Conservation (phyloP, 2,797 vertebrate genomes). For the Diplodus puntazzo region DNA sequence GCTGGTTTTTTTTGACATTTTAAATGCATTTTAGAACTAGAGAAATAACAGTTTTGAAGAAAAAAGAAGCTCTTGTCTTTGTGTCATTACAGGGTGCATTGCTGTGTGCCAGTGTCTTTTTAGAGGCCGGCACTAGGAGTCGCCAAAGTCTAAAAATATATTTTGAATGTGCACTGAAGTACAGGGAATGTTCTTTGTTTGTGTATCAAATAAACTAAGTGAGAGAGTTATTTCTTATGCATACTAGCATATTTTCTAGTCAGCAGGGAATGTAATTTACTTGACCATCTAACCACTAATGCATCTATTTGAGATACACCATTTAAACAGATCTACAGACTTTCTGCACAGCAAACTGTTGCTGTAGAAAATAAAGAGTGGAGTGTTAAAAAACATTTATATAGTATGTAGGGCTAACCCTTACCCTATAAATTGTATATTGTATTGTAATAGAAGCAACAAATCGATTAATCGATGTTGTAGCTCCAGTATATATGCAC, state of each 20-base stretch:
- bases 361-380: too few species aligned
- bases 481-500: neutral
- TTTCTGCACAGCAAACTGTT: too few species aligned
- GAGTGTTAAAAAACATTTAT: neutral
- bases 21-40: conserved; percentile 41
- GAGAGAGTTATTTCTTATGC: too few species aligned
- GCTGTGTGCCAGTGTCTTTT: neutral
- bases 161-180: neutral
- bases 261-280: too few species aligned
- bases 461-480: too few species aligned
- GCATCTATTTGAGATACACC: neutral
- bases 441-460: too few species aligned
- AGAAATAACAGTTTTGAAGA: conserved; percentile 51
- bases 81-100: neutral
- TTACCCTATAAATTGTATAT: too few species aligned
- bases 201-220: neutral
- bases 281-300: too few species aligned
- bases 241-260: too few species aligned
- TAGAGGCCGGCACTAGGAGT: neutral
- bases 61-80: neutral
- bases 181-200: neutral
- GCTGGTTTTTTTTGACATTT: conserved; percentile 43
- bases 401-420: too few species aligned
- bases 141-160: neutral
- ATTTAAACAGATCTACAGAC: too few species aligned